phyloP scores from a whole-genome alignment of 2,888 invertebrate genomes.

The Synergus japonicus region DNA sequence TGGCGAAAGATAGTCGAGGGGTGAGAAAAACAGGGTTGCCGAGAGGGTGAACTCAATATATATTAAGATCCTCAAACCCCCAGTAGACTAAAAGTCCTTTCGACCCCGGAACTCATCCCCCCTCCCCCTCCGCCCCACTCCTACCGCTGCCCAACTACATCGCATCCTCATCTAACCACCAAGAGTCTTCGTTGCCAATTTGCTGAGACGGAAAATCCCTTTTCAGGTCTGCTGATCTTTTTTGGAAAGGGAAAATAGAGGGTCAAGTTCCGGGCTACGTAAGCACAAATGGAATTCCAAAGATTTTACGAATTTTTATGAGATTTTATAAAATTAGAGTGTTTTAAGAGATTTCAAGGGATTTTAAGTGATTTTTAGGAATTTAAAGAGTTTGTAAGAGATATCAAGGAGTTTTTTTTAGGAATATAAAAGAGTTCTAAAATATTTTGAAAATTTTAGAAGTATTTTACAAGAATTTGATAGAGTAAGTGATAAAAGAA shows the following conservation, averaged over 20 bases:
- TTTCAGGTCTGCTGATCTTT: slow-evolving; percentile 9
- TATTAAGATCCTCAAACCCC: slow-evolving; percentile 26
- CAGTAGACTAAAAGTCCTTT: slow-evolving; percentile 1
- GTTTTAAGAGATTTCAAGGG: too few relatives aligned
- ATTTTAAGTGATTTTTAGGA: too few relatives aligned
- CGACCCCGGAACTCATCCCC: not conserved
- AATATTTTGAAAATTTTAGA: too few relatives aligned
- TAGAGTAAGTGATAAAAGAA: too few relatives aligned
- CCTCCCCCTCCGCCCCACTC: not conserved
- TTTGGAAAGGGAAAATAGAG: not conserved
- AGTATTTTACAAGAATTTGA: too few relatives aligned
- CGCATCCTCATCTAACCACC: slow-evolving; percentile 8
- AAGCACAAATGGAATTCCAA: not conserved
- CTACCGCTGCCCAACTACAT: not conserved
- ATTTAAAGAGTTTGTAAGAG: too few relatives aligned
- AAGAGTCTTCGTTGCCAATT: slow-evolving; percentile 21
- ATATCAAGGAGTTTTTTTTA: too few relatives aligned
- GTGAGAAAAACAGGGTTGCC: slow-evolving; percentile 8
- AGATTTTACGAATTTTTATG: too few relatives aligned
- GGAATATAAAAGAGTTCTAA: too few relatives aligned
- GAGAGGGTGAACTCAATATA: slow-evolving; percentile 36
- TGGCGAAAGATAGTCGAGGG: slow-evolving; percentile 27
- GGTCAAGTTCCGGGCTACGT: not conserved
- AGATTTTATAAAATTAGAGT: too few relatives aligned
- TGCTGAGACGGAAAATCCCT: slow-evolving; percentile 36